Evolutionary conservation across 1,140 invertebrate genomes (phyloP), one percentile per base, ranked within the genome.

Genomic region (Tetragonula clypearis): DNA sequence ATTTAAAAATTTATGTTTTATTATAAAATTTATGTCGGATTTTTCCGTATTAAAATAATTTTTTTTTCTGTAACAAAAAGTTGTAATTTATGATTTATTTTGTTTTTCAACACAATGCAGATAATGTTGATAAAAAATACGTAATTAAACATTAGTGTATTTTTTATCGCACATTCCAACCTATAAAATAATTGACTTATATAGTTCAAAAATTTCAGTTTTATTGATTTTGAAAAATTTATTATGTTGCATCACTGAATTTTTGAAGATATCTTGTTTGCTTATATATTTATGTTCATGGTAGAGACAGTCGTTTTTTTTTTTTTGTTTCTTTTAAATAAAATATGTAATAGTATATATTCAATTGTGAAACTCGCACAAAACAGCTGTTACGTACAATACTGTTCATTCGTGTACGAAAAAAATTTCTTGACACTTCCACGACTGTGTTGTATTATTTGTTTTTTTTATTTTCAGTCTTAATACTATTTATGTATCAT

Each of bases 341-440:
- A 65, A 35, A 12, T 60, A 21, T 12, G 26, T 17, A 55, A 76
- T 55, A n/a, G 12, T 60, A 21, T 12, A 21, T 11, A 55, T 30
- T 53, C 8, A 56, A 75, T 30, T 26, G 2, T 41, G 65, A 6
- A 41, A 58, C 3, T 53, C 21, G 41, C 21, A 56, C 8, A 49
- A 17, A 68, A 78, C 75, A 83, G 65, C 74, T 83, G 75, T 69
- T 71, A 19, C 65, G 2, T 30, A 1, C 14, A 77, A n/a, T 65
- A 82, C 4, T 83, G 60, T 35, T 56, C 30, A 77, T 41, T 68
- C 41, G 14, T 21, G 17, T 15, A 9, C 6, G 49, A 26, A n/a
- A 49, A 49, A 73, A 81, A 23, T 5, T 71, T 35, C 12, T 26
- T 49, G n/a, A 19, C 1, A 14, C 30, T 30, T 26, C 6, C 41